Evolutionary conservation across 2,797 vertebrate genomes (phyloP).

Genomic region (Acanthis flammea): DNA sequence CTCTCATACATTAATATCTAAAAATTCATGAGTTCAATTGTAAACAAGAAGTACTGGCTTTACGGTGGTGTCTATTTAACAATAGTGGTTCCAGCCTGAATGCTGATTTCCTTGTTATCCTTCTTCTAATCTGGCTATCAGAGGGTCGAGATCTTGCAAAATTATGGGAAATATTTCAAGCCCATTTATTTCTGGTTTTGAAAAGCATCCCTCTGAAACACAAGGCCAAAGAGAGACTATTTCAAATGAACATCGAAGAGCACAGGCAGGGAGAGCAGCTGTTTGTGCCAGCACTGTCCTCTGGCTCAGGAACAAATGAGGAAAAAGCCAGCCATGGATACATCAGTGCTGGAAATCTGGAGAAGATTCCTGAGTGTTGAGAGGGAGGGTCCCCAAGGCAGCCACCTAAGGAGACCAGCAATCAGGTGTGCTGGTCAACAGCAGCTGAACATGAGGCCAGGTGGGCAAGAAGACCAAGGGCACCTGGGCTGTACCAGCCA

Average conservation of each 20-base stretch:
- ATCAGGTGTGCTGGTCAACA: not conserved
- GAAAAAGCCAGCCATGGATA: not conserved
- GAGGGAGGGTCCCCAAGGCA: not conserved
- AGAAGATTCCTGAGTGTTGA: not conserved
- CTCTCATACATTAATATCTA: constrained; percentile 59
- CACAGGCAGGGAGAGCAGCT: constrained; percentile 20
- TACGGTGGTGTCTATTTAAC: constrained; percentile 25
- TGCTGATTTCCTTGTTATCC: constrained; percentile 28
- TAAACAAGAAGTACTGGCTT: constrained; percentile 49
- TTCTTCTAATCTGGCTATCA: constrained; percentile 26
- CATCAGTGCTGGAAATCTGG: not conserved
- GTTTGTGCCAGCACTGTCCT: constrained; percentile 45
- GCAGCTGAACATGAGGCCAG: not conserved
- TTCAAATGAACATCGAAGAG: constrained; percentile 17
- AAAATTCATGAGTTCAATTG: constrained; percentile 58
- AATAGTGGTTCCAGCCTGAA: constrained; percentile 15
- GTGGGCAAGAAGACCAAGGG: not conserved
- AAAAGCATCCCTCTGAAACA: constrained; percentile 43
- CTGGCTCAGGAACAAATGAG: constrained; percentile 23
- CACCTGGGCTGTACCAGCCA: not conserved
- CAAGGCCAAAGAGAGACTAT: constrained; percentile 32
- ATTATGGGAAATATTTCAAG: constrained; percentile 35
- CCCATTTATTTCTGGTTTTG: constrained; percentile 49
- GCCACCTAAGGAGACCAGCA: not conserved
- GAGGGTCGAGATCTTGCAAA: constrained; percentile 22